Percentiles rank a stretch among this genome's conserved stretches.
phyloP scores from a whole-genome alignment of 2,797 vertebrate species.

The Manis crassicaudata region DNA sequence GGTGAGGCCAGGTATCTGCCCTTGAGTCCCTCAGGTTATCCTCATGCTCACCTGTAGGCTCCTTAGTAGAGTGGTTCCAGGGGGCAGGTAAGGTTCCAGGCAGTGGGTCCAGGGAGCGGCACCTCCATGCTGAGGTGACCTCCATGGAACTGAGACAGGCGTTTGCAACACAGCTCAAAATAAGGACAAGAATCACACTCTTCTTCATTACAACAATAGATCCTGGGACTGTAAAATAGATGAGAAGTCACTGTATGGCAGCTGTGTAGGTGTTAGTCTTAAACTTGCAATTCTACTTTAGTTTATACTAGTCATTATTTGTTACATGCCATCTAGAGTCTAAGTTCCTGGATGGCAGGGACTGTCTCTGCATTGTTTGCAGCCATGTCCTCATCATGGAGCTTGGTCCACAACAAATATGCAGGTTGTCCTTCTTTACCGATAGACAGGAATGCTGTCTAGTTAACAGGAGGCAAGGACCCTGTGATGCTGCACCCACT shows the following conservation, averaged over 20 bases:
- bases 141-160: background rate
- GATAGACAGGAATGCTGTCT: background rate
- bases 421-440: background rate
- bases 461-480: background rate
- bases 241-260: background rate
- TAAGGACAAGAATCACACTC: background rate
- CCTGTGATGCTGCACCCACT: background rate
- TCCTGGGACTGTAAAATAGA: background rate
- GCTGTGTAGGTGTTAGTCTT: background rate
- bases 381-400: background rate
- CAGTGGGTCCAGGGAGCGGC: background rate
- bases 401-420: background rate
- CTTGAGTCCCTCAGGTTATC: background rate
- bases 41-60: background rate
- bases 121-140: rapidly evolving
- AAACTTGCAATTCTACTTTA: background rate
- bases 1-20: background rate
- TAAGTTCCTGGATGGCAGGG: background rate
- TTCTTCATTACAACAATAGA: background rate
- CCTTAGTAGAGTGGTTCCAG: too few relatives aligned
- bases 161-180: background rate
- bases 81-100: background rate
- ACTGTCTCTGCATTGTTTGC: background rate
- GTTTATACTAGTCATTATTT: background rate
- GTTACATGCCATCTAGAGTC: background rate